Conservation (phyloP, 2,797 vertebrate genomes). For the Takifugu ocellatus region DNA sequence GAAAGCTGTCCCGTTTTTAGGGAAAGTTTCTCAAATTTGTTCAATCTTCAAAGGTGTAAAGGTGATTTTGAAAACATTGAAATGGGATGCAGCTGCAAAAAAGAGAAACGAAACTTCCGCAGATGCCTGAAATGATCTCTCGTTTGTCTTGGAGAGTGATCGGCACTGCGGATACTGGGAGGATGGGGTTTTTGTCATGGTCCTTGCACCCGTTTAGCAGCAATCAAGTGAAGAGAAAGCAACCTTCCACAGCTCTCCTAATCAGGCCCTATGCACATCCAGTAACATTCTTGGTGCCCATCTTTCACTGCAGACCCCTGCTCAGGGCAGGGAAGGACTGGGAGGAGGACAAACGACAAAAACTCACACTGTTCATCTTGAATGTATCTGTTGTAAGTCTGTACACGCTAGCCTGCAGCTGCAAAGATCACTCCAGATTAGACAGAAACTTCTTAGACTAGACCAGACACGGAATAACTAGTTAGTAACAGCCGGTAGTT, state of each 20-base stretch:
- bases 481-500: slow-evolving; percentile 34
- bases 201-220: slow-evolving; percentile 24
- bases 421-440: slow-evolving; percentile 24
- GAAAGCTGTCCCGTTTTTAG: slow-evolving; percentile 57
- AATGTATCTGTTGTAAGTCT: slow-evolving; percentile 66
- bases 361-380: slow-evolving; percentile 60
- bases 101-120: slow-evolving; percentile 22
- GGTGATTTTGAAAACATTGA: slow-evolving; percentile 38
- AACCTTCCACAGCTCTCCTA: slow-evolving; percentile 30
- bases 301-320: slow-evolving; percentile 31
- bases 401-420: slow-evolving; percentile 27
- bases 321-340: slow-evolving; percentile 25
- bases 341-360: slow-evolving; percentile 21
- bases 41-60: slow-evolving; percentile 43
- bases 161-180: slow-evolving; percentile 48
- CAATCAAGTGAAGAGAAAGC: slow-evolving; percentile 27
- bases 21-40: slow-evolving; percentile 43
- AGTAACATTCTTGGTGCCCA: slow-evolving; percentile 49
- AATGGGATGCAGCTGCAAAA: slow-evolving; percentile 53
- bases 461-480: slow-evolving; percentile 30
- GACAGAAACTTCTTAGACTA: slow-evolving; percentile 20
- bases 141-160: slow-evolving; percentile 61
- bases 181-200: slow-evolving; percentile 23
- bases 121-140: slow-evolving; percentile 70
- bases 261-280: slow-evolving; percentile 55